Conservation (phyloP, 2,888 invertebrate species). For the Epirrhoe tristata region DNA sequence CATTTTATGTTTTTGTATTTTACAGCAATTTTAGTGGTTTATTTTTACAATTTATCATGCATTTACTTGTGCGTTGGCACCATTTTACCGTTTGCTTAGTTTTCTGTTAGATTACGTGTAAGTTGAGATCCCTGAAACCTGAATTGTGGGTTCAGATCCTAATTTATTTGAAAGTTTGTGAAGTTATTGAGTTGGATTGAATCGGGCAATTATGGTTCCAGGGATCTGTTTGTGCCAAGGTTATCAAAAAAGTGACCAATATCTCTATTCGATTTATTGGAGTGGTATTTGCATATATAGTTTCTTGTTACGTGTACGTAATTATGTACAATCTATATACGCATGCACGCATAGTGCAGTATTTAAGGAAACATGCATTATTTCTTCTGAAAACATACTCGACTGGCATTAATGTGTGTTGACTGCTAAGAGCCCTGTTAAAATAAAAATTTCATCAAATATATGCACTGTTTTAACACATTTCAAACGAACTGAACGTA, state of each 20-base stretch:
- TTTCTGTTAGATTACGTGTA: constrained; percentile 52
- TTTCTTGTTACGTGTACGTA: constrained; percentile 66
- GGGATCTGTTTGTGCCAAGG: constrained; percentile 61
- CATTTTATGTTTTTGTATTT: constrained; percentile 53
- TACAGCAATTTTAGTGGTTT: constrained; percentile 60
- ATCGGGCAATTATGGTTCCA: constrained; percentile 47
- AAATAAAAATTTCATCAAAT: constrained; percentile 83
- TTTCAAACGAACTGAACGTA: constrained; percentile 77
- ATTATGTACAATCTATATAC: constrained; percentile 76
- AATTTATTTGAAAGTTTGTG: constrained; percentile 2
- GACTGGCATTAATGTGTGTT: constrained; percentile 86
- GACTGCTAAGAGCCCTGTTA: constrained; percentile 86
- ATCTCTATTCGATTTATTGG: constrained; percentile 58
- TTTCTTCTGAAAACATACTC: constrained; percentile 82
- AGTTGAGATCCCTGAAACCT: constrained; percentile 48
- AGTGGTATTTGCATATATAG: constrained; percentile 65
- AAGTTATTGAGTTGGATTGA: constrained; percentile 3
- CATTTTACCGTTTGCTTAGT: constrained; percentile 54
- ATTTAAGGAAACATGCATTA: constrained; percentile 82
- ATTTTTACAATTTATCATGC: constrained; percentile 71
- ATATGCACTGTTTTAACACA: constrained; percentile 75
- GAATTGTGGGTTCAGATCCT: constrained; percentile 29
- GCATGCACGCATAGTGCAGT: constrained; percentile 81
- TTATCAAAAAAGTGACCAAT: constrained; percentile 61
- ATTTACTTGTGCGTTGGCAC: constrained; percentile 64